These are phyloP conservation scores for Caenorhabditis sp. DNA, from an alignment of 2,888 invertebrate species.

Conservation along the genomic window DNA sequence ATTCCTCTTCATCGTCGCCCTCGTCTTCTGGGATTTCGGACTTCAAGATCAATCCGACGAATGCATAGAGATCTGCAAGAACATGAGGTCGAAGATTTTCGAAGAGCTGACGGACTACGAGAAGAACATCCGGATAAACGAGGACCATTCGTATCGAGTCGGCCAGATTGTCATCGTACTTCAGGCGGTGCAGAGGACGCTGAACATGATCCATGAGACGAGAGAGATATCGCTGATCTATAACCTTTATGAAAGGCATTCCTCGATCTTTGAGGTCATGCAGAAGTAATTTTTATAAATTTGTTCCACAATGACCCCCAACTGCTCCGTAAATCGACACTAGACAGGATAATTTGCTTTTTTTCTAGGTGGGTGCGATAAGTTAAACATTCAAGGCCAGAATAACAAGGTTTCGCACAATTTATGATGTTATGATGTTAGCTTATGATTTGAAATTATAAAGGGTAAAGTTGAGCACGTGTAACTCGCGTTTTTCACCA, in stretches of 20 bases:
- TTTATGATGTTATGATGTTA: no score
- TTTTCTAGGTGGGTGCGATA: no score
- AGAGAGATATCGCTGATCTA: conserved; percentile 56
- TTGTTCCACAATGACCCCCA: no score
- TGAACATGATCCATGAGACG: conserved; percentile 48
- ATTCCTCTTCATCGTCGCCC: conserved; percentile 31
- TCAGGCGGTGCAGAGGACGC: conserved; percentile 37
- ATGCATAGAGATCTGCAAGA: conserved; percentile 42
- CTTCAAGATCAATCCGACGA: conserved; percentile 50
- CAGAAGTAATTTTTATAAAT: no score
- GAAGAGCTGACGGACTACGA: conserved; percentile 56
- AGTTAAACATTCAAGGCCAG: no score
- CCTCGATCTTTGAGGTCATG: conserved; percentile 46
- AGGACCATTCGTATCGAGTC: conserved; percentile 54
- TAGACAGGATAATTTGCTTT: no score
- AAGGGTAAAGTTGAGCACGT: no score
- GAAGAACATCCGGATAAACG: conserved; percentile 46
- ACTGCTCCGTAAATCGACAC: no score
- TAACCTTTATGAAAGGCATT: conserved; percentile 49
- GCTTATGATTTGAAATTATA: no score
- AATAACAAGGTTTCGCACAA: no score
- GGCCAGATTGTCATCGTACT: conserved; percentile 53
- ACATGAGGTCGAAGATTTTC: conserved; percentile 29
- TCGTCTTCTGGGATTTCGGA: conserved; percentile 50
- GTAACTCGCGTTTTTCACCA: no score